Base-by-base conservation (phyloP, 1,140 invertebrate species). In the Brachionus calyciflorus region DNA sequence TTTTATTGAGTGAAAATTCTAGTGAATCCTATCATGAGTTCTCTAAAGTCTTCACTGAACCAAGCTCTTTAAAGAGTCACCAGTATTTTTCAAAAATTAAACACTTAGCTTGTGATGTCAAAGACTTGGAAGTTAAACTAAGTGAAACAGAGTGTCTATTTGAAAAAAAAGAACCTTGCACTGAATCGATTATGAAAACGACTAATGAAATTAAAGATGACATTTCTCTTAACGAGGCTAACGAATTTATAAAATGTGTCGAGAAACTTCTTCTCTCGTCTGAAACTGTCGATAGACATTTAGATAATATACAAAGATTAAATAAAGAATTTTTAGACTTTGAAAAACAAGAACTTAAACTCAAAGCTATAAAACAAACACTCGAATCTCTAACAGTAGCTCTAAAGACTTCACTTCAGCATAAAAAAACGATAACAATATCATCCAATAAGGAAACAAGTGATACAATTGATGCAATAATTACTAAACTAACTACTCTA, bases 291-390 rank as follows among this genome's bases (percentile, higher is more conserved):
- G 46, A 51, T 7, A 73, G 40, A n/a, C 69, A 73, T 37, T 51
- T 73, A 21, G 69, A 73, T 12, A 73, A 73, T 30, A 40, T 73
- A 12, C 69, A 73, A 40, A 73, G 30, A 17, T 3, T 12, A 6
- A 24, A 73, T 73, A 49, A 46, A 28, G 69, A 73, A 30, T 73
- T 51, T 51, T 41, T 19, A 6, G 69, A 73, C 14, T 73, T 73
- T 73, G 44, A 73, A 73, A 73, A 73, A 28, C 69, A 73, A 51
- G 69, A 73, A n/a, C 30, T 73, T 3, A 73, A 73, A 28, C 17
- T 73, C 2, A 51, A 49, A 12, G 69, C 69, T 24, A 73, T 73
- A 10, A 73, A 51, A n/a, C 69, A 73, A 41, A 73, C 69, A 4
- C 46, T 73, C 2, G 69, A 73, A 24, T 73, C 69, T 17, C 19